phyloP scores from a whole-genome alignment of 2,888 invertebrate species.

The Melinaea menophilus region DNA sequence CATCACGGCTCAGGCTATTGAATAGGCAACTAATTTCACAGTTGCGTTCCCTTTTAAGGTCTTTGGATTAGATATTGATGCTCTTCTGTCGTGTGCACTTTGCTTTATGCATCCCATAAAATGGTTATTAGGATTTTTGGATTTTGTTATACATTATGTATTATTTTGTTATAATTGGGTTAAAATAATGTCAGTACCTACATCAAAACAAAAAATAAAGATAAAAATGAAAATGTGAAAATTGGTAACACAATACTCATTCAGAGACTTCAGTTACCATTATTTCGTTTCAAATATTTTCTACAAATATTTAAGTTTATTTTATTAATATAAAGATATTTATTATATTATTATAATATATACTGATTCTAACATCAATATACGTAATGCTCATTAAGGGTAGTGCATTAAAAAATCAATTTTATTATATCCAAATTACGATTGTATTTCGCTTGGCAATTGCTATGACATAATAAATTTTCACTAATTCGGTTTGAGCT shows the following conservation, averaged over 20 bases:
- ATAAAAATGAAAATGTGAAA: conserved; percentile 8
- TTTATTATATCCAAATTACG: neutral
- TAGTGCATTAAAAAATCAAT: neutral
- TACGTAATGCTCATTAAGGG: neutral
- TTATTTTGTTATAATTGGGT: no score
- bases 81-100: conserved; percentile 37
- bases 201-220: neutral
- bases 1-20: conserved; percentile 41
- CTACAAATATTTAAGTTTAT: neutral
- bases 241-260: conserved; percentile 1
- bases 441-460: neutral
- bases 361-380: neutral
- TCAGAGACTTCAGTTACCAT: neutral
- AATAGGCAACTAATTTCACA: conserved; percentile 65
- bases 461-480: conserved; percentile 13
- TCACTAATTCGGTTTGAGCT: conserved; percentile 13
- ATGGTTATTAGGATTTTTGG: neutral
- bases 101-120: conserved; percentile 24
- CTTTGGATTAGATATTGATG: conserved; percentile 59
- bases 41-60: conserved; percentile 54
- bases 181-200: no score
- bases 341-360: no score
- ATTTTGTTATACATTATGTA: neutral
- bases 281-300: neutral
- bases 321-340: neutral